phyloP scores from a whole-genome alignment of 2,797 vertebrate genomes.

The Halcyon smyrnensis region DNA sequence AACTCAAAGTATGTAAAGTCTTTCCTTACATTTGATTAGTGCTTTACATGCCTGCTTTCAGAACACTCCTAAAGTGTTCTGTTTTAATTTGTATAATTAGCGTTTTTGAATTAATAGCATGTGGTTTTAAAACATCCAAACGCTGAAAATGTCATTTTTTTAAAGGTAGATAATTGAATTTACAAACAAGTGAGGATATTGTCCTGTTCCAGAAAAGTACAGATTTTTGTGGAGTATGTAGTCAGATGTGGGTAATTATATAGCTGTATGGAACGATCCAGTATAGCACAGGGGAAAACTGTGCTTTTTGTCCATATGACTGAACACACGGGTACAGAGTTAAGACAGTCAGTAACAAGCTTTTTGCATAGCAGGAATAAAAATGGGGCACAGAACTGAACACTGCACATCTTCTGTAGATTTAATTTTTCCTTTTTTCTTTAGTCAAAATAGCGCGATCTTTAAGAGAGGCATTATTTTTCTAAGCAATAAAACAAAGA shows the following conservation, averaged over 20 bases:
- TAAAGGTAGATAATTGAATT: not conserved
- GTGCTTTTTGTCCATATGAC: not conserved
- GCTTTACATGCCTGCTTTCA: not conserved
- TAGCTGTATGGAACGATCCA: not conserved
- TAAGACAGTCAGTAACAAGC: constrained; percentile 18
- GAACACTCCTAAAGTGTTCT: not conserved
- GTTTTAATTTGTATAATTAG: not conserved
- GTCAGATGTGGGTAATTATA: constrained; percentile 1
- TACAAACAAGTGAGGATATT: not conserved
- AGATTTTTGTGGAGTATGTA: not conserved
- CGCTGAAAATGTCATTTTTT: not conserved
- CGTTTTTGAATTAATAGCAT: not conserved
- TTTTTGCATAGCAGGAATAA: not conserved
- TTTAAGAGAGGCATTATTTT: not conserved
- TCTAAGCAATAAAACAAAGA: not conserved
- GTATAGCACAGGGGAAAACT: not conserved
- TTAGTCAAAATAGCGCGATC: not conserved
- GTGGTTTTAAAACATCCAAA: not conserved
- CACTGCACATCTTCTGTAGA: not conserved
- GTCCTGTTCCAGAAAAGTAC: not conserved
- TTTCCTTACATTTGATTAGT: not conserved
- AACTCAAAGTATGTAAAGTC: not conserved
- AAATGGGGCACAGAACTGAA: not conserved
- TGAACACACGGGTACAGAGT: not conserved
- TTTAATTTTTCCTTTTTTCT: not conserved